A percentile compares a stretch with the other conserved stretches of the same genome.
phyloP scores from a whole-genome alignment of 2,888 invertebrate genomes.

The Fragum sueziense region DNA sequence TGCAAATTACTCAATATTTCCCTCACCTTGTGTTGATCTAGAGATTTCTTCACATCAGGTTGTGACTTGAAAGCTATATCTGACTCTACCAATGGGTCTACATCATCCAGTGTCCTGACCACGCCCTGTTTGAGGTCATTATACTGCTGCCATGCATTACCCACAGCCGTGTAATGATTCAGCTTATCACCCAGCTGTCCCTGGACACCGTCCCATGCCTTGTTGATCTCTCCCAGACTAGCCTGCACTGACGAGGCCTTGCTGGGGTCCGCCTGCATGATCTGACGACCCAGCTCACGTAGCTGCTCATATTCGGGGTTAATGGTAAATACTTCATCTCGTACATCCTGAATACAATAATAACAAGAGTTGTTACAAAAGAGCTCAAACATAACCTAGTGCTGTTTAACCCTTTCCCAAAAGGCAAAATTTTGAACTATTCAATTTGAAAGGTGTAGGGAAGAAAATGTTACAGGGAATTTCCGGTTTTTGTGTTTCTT shows the following conservation, averaged over 20 bases:
- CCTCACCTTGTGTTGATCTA: conserved; percentile 79
- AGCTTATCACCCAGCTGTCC: conserved; percentile 70
- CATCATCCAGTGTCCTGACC: conserved; percentile 69
- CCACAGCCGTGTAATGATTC: conserved; percentile 68
- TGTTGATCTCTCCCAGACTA: conserved; percentile 70
- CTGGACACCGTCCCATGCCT: conserved; percentile 77
- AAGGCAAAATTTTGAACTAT: too few species aligned
- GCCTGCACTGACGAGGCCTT: conserved; percentile 72
- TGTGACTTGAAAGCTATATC: conserved; percentile 71
- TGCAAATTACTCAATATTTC: too few species aligned
- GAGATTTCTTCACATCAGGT: conserved; percentile 74
- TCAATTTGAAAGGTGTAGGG: too few species aligned
- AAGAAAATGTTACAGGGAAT: too few species aligned
- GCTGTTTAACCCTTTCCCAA: too few species aligned
- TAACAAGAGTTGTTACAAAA: too few species aligned
- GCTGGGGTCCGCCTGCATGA: conserved; percentile 74
- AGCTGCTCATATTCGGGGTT: conserved; percentile 85
- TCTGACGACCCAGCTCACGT: conserved; percentile 90
- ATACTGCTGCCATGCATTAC: conserved; percentile 78
- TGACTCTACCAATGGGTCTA: conserved; percentile 68
- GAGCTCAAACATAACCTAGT: too few species aligned
- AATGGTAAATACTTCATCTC: conserved; percentile 73
- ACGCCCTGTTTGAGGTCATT: conserved; percentile 74
- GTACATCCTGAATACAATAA: conserved; percentile 67
- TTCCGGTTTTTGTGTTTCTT: too few species aligned